Evolutionary conservation across 2,888 invertebrate species (phyloP).

Genomic region (Phalera bucephala): DNA sequence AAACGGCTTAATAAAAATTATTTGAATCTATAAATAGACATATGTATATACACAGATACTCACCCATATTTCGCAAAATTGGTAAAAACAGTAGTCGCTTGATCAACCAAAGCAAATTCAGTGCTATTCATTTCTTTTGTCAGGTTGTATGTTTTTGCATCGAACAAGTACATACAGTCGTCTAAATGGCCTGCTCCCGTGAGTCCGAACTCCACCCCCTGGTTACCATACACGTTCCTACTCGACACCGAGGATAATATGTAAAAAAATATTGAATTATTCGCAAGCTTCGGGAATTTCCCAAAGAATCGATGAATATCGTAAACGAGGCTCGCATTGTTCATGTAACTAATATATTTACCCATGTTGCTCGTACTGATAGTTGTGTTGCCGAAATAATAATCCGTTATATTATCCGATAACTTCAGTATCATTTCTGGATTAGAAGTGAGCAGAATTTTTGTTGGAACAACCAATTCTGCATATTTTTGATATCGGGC

Average conservation of each 20-base stretch:
- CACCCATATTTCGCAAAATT: slow-evolving; percentile 18
- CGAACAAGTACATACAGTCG: slow-evolving; percentile 47
- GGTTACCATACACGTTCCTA: slow-evolving; percentile 37
- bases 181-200: slow-evolving; percentile 44
- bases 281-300: slow-evolving; percentile 21
- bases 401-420: slow-evolving; percentile 35
- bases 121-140: slow-evolving; percentile 3
- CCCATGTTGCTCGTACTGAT: slow-evolving; percentile 26
- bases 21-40: no score
- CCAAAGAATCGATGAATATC: slow-evolving; percentile 30
- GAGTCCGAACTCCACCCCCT: slow-evolving; percentile 33
- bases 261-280: slow-evolving; percentile 36
- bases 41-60: slow-evolving; percentile 4
- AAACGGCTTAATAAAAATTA: no score
- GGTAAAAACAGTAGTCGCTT: slow-evolving; percentile 7
- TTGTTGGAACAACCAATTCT: slow-evolving; percentile 38
- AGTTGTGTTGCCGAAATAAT: slow-evolving; percentile 41
- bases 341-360: slow-evolving; percentile 32
- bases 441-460: slow-evolving; percentile 26
- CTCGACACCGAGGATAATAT: slow-evolving; percentile 40
- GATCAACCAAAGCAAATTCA: slow-evolving; percentile 18
- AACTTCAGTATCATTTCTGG: slow-evolving; percentile 31
- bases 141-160: slow-evolving; percentile 22
- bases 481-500: slow-evolving; percentile 28
- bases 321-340: slow-evolving; percentile 26